phyloP scores from a whole-genome alignment of 2,797 vertebrate genomes.

The Aldrovandia affinis region DNA sequence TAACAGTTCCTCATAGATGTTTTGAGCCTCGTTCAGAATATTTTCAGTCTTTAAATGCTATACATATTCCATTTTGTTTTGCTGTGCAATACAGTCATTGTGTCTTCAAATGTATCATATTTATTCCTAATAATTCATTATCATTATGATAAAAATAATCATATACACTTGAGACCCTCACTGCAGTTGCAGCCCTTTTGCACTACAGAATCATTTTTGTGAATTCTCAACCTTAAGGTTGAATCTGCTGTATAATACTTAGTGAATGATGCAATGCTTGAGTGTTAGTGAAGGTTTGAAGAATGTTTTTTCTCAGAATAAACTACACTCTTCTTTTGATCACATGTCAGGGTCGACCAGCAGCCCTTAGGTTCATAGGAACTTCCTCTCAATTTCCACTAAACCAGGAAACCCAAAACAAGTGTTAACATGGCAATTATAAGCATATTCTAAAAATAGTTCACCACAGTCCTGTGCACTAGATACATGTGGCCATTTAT shows the following conservation, averaged over 20 bases:
- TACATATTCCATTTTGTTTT: background rate
- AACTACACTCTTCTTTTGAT: slow-evolving; percentile 55
- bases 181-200: background rate
- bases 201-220: background rate
- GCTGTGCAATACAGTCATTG: background rate
- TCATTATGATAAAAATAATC: background rate
- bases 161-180: background rate
- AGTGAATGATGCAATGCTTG: slow-evolving; percentile 43
- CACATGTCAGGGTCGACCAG: slow-evolving; percentile 57
- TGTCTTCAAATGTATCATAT: background rate
- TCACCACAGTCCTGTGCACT: slow-evolving; percentile 50
- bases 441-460: slow-evolving; percentile 66
- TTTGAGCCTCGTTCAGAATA: background rate
- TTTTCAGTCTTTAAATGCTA: background rate
- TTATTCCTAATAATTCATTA: background rate
- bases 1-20: background rate
- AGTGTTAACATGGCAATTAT: slow-evolving; percentile 66
- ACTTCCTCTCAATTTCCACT: slow-evolving; percentile 75
- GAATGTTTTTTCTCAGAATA: slow-evolving; percentile 49
- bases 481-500: slow-evolving; percentile 45
- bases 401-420: slow-evolving; percentile 72
- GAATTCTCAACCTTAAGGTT: slow-evolving; percentile 41
- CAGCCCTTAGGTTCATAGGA: slow-evolving; percentile 53
- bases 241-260: slow-evolving; percentile 52
- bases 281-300: slow-evolving; percentile 16